phyloP scores from a whole-genome alignment of 1,140 invertebrate species.

The Lysiphlebus fabarum region DNA sequence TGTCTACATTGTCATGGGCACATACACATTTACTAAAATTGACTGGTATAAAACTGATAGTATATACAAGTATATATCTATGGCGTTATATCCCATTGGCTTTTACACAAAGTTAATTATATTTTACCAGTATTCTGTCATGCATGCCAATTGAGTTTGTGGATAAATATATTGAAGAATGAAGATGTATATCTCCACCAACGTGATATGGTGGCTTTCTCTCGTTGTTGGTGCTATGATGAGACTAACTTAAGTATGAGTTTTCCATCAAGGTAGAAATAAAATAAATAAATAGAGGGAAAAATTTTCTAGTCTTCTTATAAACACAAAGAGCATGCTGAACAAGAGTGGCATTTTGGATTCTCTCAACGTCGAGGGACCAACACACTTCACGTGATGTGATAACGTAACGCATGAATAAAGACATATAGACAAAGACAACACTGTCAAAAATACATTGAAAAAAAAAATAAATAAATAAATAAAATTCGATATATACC shows the following conservation, averaged over 20 bases:
- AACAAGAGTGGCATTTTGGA: slow-evolving; percentile 23
- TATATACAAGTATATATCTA: slow-evolving; percentile 12
- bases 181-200: too few species aligned
- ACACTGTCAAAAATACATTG: too few species aligned
- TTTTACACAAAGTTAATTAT: slow-evolving; percentile 25
- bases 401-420: slow-evolving; percentile 28
- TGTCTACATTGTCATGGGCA: too few species aligned
- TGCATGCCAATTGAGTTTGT: slow-evolving; percentile 23
- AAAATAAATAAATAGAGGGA: not conserved
- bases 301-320: slow-evolving; percentile 1
- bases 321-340: slow-evolving; percentile 11
- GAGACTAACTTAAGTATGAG: too few species aligned
- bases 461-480: not conserved
- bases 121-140: slow-evolving; percentile 15
- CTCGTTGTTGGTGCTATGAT: too few species aligned
- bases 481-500: not conserved
- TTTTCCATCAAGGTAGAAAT: too few species aligned
- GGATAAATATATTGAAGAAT: slow-evolving; percentile 1
- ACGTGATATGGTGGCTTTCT: too few species aligned
- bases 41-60: not conserved
- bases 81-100: slow-evolving; percentile 23
- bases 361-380: slow-evolving; percentile 26
- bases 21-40: too few species aligned
- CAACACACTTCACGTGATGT: slow-evolving; percentile 28
- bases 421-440: not conserved